Evolutionary conservation across 2,797 vertebrate genomes (phyloP).

Genomic region (Aratinga solstitialis): DNA sequence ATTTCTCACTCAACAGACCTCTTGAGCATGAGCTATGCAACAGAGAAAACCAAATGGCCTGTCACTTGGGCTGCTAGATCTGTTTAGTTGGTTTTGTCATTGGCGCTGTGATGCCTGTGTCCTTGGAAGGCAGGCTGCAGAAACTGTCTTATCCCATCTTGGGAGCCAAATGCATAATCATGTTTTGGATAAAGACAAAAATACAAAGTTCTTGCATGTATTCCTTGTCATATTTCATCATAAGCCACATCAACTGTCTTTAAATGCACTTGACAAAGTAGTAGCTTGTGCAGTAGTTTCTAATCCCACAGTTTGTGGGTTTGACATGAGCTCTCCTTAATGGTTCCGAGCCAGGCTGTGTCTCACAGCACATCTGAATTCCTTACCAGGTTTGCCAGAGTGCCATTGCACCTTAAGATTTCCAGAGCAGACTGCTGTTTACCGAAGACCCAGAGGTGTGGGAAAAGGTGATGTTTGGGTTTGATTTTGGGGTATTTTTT

Average conservation of each 20-base stretch:
- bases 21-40: background rate
- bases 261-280: background rate
- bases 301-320: background rate
- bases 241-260: background rate
- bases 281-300: background rate
- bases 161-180: background rate
- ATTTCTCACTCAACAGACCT: background rate
- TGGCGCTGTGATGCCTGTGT: background rate
- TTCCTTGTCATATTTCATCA: background rate
- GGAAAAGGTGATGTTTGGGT: background rate
- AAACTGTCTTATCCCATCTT: background rate
- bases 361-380: background rate
- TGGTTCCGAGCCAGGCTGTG: background rate
- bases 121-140: background rate
- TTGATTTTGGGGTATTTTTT: background rate
- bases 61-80: background rate
- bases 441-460: background rate
- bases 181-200: background rate
- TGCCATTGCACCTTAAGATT: background rate
- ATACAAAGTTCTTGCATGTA: background rate
- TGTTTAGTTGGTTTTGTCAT: background rate
- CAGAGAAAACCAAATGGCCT: background rate
- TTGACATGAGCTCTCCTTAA: background rate
- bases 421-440: background rate
- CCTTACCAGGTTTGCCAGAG: background rate